Base-by-base conservation (phyloP, 2,797 vertebrate species). In the Naso thynnoides region DNA sequence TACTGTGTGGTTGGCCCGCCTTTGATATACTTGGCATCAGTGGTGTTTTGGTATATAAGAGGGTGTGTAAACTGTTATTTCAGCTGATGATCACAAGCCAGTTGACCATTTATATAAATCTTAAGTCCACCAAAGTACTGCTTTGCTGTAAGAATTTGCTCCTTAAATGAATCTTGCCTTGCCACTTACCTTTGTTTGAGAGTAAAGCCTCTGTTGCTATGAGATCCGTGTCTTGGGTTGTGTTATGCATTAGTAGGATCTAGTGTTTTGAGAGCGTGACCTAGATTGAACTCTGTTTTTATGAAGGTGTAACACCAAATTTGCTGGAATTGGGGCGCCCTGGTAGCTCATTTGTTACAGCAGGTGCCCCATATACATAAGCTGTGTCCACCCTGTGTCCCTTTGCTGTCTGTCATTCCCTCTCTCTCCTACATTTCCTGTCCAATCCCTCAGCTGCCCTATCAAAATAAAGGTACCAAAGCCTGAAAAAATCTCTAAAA, bases 11-110 rank as follows among this genome's bases (percentile, higher is more conserved):
- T 69, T 60, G 65, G 39, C 21, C 56, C 6, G 47, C 36, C 63
- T 81, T 71, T 73, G 55, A 63, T 72, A 67, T 47, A n/a, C 19
- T 69, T 66, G 31, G 60, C 58, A 38, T 63, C 27, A 36, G 38
- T 38, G 39, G 47, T 59, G 39, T 56, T 73, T 64, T 50, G 39
- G 53, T 78, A 26, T 49, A 76, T 77, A 39, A 54, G 53, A 78
- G 71, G 24, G 31, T 57, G 42, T 14, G 2, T 66, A 67, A 79
- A 81, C 61, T 45, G 56, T 61, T 74, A 41, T 70, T 84, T 83
- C 41, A 64, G 23, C 66, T 69, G 56, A 70, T 31, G 55, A 78
- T 60, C 19, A 60, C 53, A 49, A 59, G 39, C 42, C 50, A 63
- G 47, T 55, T 21, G 7, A 53, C 23, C 23, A 24, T 21, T 38